Conservation (phyloP, 2,888 invertebrate species). For the Sesia apiformis region DNA sequence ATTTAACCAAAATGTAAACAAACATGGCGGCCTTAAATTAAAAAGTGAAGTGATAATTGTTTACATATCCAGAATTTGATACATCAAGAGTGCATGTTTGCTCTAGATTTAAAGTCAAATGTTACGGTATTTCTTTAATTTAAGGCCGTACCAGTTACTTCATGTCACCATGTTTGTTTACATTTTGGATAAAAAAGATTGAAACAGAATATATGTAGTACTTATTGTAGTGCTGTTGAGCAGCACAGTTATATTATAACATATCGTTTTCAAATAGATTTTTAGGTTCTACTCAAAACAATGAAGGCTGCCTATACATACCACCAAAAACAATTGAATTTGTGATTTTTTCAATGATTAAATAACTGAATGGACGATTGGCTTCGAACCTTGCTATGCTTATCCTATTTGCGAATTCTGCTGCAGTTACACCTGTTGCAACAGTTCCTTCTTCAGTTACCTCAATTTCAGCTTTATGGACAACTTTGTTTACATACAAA, state of each 20-base stretch:
- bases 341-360: slow-evolving; percentile 77
- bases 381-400: slow-evolving; percentile 75
- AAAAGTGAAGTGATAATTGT: no score
- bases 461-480: slow-evolving; percentile 83
- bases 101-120: no score
- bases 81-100: no score
- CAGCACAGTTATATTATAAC: no score
- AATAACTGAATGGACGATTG: slow-evolving; percentile 79
- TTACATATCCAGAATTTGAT: no score
- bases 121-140: no score
- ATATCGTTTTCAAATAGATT: no score
- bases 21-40: no score
- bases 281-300: slow-evolving; percentile 27
- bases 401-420: slow-evolving; percentile 65
- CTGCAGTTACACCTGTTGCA: slow-evolving; percentile 75
- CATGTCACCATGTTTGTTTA: background rate
- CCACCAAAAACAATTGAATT: slow-evolving; percentile 63
- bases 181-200: background rate
- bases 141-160: no score
- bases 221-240: no score
- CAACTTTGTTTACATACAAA: slow-evolving; percentile 72
- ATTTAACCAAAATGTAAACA: no score
- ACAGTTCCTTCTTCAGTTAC: slow-evolving; percentile 84
- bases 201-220: no score
- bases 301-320: slow-evolving; percentile 42